phyloP scores from a whole-genome alignment of 2,888 invertebrate species.

The Synanthedon andrenaeformis region DNA sequence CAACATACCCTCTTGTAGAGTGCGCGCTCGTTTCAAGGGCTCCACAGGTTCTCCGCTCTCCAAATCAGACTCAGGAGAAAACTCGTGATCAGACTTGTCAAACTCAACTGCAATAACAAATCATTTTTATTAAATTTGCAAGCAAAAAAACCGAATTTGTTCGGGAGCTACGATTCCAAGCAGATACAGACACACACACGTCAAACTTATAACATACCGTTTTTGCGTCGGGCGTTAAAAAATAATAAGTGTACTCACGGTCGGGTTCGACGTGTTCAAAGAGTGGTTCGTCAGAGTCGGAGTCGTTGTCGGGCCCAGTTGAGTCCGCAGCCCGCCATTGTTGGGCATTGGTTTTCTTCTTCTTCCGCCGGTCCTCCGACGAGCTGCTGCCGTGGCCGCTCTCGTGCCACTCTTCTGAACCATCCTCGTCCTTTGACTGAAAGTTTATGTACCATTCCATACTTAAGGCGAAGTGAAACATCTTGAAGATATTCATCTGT shows the following conservation, averaged over 20 bases:
- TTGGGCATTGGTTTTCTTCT: constrained; percentile 4
- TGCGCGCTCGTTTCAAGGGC: constrained; percentile 85
- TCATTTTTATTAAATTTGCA: neutral
- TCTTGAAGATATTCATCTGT: too few relatives aligned
- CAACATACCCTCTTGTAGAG: constrained; percentile 78
- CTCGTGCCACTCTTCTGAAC: constrained; percentile 52
- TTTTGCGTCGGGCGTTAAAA: too few relatives aligned
- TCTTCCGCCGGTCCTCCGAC: constrained; percentile 8
- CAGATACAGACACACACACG: too few relatives aligned
- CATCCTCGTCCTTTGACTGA: constrained; percentile 30
- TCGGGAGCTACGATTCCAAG: too few relatives aligned
- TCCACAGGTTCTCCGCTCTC: constrained; percentile 79
- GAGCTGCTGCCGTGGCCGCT: constrained; percentile 40
- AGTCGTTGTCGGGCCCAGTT: constrained; percentile 47
- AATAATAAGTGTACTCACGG: constrained; percentile 21
- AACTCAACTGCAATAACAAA: constrained; percentile 35
- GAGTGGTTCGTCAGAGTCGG: constrained; percentile 53
- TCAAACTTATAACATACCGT: too few relatives aligned
- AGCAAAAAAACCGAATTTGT: neutral
- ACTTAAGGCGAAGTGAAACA: neutral
- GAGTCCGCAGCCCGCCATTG: constrained; percentile 45
- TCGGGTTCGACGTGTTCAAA: constrained; percentile 50
- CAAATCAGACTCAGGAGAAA: constrained; percentile 86
- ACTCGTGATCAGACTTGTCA: constrained; percentile 88
- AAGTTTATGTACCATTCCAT: neutral